Conservation (phyloP, 2,888 invertebrate genomes). For the Clunio marinus region DNA sequence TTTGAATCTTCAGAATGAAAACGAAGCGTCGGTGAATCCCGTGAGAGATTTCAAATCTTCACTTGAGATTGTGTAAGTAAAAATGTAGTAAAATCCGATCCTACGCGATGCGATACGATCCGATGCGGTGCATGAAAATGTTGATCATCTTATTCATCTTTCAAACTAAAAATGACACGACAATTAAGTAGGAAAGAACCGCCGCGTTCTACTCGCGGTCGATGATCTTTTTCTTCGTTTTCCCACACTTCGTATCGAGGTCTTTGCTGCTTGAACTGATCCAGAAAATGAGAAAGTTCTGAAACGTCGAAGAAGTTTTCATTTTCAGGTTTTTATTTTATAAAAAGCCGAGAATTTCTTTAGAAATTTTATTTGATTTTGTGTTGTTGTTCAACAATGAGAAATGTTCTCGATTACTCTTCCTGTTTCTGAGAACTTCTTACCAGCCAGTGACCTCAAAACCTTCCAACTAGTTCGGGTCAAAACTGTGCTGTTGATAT, state of each 20-base stretch:
- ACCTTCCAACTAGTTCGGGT: background rate
- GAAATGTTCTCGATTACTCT: background rate
- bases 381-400: background rate
- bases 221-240: background rate
- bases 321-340: background rate
- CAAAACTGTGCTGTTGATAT: background rate
- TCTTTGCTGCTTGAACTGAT: too few species aligned
- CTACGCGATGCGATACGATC: too few species aligned
- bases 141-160: background rate
- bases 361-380: background rate
- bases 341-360: background rate
- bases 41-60: background rate
- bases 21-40: background rate
- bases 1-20: background rate
- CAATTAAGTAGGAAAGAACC: slow-evolving; percentile 2
- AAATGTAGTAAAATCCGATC: background rate
- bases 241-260: background rate
- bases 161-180: slow-evolving; percentile 1
- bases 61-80: background rate
- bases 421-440: background rate
- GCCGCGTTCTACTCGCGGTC: background rate
- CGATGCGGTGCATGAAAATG: too few species aligned
- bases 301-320: background rate
- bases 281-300: background rate
- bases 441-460: slow-evolving; percentile 20